Conservation (phyloP, 1,140 invertebrate genomes). For the Cyclargus thomasi region DNA sequence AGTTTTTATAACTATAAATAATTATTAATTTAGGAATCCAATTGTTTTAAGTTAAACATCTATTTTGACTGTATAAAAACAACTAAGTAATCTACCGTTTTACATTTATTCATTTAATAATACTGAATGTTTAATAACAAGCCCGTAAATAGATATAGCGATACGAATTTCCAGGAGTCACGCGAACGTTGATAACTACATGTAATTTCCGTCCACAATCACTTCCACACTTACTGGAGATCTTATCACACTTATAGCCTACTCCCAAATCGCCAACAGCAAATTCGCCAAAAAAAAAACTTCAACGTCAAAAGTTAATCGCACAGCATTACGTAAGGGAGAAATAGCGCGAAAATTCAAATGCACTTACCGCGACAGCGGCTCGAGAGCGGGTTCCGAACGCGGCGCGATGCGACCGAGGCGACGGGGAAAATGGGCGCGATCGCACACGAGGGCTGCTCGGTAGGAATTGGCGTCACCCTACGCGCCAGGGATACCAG, state of each 20-base stretch:
- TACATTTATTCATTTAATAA: no score
- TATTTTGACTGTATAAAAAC: no score
- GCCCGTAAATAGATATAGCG: background rate
- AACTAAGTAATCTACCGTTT: no score
- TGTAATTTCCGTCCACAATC: background rate
- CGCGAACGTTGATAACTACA: background rate
- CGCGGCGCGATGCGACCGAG: constrained; percentile 1
- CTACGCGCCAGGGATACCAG: constrained; percentile 31
- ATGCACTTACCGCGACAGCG: background rate
- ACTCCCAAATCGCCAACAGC: background rate
- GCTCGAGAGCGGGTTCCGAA: background rate
- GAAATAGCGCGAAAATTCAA: background rate
- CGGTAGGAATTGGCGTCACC: constrained; percentile 51
- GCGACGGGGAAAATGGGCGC: constrained; percentile 25
- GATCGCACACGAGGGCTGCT: constrained; percentile 51
- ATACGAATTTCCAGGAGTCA: background rate
- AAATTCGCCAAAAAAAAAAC: background rate
- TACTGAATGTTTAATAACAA: background rate
- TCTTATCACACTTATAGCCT: background rate
- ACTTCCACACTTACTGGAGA: background rate
- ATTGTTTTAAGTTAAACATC: no score
- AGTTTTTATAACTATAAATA: no score
- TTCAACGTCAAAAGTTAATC: background rate
- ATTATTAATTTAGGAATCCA: no score
- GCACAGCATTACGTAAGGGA: background rate